Evolutionary conservation across 2,113 vertebrate species (phyloP).

Genomic region (Pipra filicauda): DNA sequence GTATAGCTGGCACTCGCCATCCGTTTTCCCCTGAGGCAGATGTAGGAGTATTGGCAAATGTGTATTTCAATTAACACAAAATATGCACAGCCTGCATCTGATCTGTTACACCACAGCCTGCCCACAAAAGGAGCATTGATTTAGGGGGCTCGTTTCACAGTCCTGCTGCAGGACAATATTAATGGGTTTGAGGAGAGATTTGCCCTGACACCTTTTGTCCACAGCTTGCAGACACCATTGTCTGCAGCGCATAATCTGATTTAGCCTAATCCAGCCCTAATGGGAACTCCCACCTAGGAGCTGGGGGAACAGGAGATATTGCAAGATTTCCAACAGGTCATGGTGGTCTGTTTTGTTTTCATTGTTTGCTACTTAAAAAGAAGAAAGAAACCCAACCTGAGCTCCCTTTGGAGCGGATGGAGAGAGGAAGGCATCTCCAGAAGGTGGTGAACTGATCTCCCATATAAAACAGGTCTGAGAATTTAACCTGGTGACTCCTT

Average conservation of each 20-base stretch:
- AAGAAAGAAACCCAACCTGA: not conserved
- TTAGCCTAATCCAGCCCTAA: conserved; percentile 44
- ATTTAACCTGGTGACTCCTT: not conserved
- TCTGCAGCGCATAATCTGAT: conserved; percentile 39
- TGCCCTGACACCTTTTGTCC: conserved; percentile 28
- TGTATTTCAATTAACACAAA: not conserved
- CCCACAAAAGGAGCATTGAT: not conserved
- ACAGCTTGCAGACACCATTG: not conserved
- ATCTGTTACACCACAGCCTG: not conserved
- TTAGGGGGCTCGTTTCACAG: not conserved
- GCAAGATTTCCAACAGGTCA: conserved; percentile 6
- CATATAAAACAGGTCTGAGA: not conserved
- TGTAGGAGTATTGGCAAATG: not conserved
- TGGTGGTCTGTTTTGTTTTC: conserved; percentile 24
- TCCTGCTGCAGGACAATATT: not conserved
- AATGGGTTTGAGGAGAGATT: conserved; percentile 13
- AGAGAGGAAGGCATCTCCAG: not conserved
- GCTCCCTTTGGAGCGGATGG: not conserved
- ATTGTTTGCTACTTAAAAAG: not conserved
- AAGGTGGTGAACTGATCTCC: not conserved
- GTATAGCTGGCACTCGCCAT: not conserved
- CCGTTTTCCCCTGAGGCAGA: not conserved
- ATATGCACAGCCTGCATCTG: not conserved
- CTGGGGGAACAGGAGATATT: not conserved
- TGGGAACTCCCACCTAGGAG: conserved; percentile 22